Base-by-base conservation (phyloP, 1,140 invertebrate genomes). In the Calephelis virginiensis region DNA sequence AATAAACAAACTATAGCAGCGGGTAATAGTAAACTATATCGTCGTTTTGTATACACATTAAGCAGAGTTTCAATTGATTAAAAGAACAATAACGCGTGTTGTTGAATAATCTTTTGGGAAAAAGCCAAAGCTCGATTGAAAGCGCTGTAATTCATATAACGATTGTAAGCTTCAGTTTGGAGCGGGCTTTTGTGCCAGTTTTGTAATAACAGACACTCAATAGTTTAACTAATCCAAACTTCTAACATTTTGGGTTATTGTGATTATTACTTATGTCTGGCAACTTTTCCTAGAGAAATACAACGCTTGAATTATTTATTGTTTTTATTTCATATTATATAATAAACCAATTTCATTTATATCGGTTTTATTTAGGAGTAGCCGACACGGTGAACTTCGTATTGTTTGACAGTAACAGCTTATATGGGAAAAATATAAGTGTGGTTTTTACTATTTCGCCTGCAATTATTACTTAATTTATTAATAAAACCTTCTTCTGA, bases 41-140 rank as follows among this genome's bases (percentile, higher is more conserved):
- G 37, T 59, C 17, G 28, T 59, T 59, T 59, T n/a, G 10, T 17
- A 53, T 17, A 53, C 7, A 17, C 9, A 53, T 53, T 53, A 6
- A 43, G 40, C 40, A 14, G 56, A 12, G 11, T 13, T 59, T 59
- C 56, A 7, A 59, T 59, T 59, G 12, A 40, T 59, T 38, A 59
- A 59, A 59, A 59, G 56, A 59, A 59, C 56, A 59, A 59, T 59
- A 59, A 59, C 37, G 56, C 56, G 12, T 12, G 53, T 8, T 59
- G 56, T 38, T 59, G 37, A 40, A 59, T 59, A 59, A 59, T 59
- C 56, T 59, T 59, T 59, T 59, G 53, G 53, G 49, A n/a, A 38
- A 38, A 59, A 59, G 53, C 53, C 53, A 59, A 59, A n/a, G 11
- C 12, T 59, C 53, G 53, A 59, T 59, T 59, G 53, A 59, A 59